Evolutionary conservation across 2,797 vertebrate genomes (phyloP).

Genomic region (Pyrocephalus nanus): DNA sequence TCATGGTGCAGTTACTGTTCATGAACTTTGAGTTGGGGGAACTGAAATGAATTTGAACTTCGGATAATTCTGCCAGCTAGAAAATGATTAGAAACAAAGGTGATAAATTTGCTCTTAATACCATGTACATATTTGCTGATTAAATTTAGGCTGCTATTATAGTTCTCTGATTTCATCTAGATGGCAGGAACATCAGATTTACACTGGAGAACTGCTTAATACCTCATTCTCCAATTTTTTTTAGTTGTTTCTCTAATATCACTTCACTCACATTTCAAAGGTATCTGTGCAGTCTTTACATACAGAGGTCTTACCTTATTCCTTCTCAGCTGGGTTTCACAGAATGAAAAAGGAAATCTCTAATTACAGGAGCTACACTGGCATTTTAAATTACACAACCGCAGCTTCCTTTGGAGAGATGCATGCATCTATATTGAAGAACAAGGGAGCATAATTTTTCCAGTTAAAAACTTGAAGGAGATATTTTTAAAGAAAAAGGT

Average conservation of each 20-base stretch:
- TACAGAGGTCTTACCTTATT: not conserved
- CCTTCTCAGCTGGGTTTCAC: not conserved
- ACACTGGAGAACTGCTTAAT: constrained; percentile 55
- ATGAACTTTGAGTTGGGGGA: not conserved
- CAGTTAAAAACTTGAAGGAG: not conserved
- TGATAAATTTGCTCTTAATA: not conserved
- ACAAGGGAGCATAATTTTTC: not conserved
- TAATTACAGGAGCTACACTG: not conserved
- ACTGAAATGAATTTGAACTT: not conserved
- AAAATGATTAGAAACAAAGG: not conserved
- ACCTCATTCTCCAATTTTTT: constrained; percentile 26
- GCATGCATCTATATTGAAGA: not conserved
- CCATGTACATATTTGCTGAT: not conserved
- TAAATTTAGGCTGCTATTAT: constrained; percentile 17
- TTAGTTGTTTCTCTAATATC: not conserved
- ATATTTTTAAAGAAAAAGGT: not conserved
- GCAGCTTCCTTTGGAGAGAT: not conserved
- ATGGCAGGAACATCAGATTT: constrained; percentile 46
- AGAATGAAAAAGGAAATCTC: not conserved
- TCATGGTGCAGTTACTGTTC: not conserved
- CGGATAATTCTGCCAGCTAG: not conserved
- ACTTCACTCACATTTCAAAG: not conserved
- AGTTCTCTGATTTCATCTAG: constrained; percentile 51
- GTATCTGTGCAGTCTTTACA: not conserved
- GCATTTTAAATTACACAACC: not conserved